phyloP scores from a whole-genome alignment of 2,888 invertebrate genomes.

The Ariolimax columbianus region DNA sequence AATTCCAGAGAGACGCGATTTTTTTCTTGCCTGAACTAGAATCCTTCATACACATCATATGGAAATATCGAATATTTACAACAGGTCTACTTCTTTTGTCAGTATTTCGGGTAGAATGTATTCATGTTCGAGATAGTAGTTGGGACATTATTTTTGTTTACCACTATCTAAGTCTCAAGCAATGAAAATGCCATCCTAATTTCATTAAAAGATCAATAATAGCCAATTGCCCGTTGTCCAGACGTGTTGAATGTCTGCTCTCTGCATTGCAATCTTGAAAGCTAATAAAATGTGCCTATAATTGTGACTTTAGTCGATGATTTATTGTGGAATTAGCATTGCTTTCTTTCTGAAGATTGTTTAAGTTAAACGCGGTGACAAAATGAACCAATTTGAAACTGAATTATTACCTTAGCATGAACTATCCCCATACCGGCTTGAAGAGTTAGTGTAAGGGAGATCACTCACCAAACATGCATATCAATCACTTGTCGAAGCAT shows the following conservation, averaged over 20 bases:
- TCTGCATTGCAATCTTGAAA: background rate
- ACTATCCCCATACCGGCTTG: conserved; percentile 52
- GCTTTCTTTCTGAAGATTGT: background rate
- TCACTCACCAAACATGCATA: background rate
- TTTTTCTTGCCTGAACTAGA: no score
- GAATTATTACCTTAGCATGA: conserved; percentile 53
- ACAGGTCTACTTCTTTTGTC: no score
- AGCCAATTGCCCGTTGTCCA: background rate
- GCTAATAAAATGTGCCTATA: background rate
- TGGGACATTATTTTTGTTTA: no score
- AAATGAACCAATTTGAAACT: background rate
- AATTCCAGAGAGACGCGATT: no score
- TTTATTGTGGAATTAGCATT: background rate
- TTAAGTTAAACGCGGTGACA: background rate
- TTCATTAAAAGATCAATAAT: background rate
- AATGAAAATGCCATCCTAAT: no score
- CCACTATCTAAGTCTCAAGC: no score
- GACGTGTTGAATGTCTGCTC: no score
- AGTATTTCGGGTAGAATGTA: no score
- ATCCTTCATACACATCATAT: no score
- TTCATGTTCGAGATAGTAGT: no score
- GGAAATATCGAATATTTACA: no score
- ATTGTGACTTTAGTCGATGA: background rate
- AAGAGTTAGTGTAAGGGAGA: conserved; percentile 37
- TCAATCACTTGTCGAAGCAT: no score